A percentile compares a stretch with the other conserved stretches of the same genome.
These are phyloP conservation scores for Camelus dromedarius DNA, from an alignment of 2,113 vertebrate genomes.

Conservation along the genomic window DNA sequence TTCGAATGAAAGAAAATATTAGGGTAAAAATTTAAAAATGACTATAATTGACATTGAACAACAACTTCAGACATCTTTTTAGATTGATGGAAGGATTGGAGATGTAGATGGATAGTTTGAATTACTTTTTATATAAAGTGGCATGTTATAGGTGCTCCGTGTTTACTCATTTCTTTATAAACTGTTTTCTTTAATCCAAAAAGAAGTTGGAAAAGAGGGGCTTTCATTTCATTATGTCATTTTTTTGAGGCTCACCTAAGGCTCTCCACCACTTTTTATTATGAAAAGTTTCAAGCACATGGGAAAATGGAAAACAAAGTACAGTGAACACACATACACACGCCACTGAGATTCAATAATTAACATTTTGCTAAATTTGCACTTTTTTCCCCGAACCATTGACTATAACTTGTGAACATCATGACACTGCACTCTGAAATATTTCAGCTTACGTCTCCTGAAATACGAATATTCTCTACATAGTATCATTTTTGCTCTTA, in stretches of 20 bases:
- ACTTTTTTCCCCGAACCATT: not conserved
- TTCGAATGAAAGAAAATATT: not conserved
- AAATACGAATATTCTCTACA: not conserved
- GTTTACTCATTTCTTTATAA: not conserved
- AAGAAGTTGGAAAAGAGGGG: not conserved
- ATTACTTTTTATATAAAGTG: not conserved
- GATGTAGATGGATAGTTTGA: not conserved
- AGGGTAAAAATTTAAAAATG: not conserved
- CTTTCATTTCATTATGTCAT: not conserved
- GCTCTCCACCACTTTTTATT: not conserved
- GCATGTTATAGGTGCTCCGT: not conserved
- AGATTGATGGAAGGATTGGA: not conserved
- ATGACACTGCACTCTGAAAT: not conserved
- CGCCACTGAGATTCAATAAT: not conserved
- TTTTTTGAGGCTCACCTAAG: not conserved
- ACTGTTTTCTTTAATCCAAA: conserved; percentile 37
- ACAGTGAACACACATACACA: not conserved
- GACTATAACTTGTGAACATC: not conserved
- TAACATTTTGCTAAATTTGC: not conserved
- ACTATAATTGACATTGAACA: not conserved
- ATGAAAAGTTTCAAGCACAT: not conserved
- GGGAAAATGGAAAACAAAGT: not conserved
- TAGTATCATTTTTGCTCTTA: not conserved
- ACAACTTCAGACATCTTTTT: not conserved
- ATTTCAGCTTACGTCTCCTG: not conserved